phyloP scores from a whole-genome alignment of 2,797 vertebrate species.

The Rhabdomys pumilio region DNA sequence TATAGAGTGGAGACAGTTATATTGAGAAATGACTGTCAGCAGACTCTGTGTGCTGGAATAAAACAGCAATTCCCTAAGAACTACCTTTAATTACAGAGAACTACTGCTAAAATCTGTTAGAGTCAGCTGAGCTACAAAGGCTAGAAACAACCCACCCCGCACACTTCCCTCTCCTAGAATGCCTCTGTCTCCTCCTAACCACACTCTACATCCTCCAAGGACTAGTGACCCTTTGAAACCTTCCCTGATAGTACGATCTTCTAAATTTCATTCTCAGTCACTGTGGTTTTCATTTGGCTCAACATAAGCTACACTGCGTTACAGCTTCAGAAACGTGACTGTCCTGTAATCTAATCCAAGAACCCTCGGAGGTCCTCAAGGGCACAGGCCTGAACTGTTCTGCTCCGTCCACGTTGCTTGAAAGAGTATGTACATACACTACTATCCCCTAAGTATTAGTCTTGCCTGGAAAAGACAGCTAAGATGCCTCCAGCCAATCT shows the following conservation, averaged over 20 bases:
- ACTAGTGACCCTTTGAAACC: background rate
- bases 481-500: background rate
- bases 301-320: conserved; percentile 32
- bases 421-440: conserved; percentile 45
- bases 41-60: background rate
- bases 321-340: conserved; percentile 37
- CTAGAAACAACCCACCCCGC: background rate
- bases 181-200: conserved; percentile 2
- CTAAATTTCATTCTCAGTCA: conserved; percentile 56
- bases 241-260: conserved; percentile 30
- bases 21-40: background rate
- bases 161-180: background rate
- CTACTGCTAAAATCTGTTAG: conserved; percentile 9
- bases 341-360: background rate
- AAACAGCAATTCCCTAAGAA: conserved; percentile 56
- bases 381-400: background rate
- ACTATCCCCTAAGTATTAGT: conserved; percentile 26
- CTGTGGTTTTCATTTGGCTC: conserved; percentile 2
- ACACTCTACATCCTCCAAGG: conserved; percentile 36
- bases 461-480: background rate
- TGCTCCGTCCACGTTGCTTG: background rate
- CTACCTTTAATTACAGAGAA: conserved; percentile 40
- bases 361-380: background rate
- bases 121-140: conserved; percentile 2
- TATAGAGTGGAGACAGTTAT: background rate